Conservation (phyloP, 2,113 vertebrate genomes). For the Nyctereutes procyonoides region DNA sequence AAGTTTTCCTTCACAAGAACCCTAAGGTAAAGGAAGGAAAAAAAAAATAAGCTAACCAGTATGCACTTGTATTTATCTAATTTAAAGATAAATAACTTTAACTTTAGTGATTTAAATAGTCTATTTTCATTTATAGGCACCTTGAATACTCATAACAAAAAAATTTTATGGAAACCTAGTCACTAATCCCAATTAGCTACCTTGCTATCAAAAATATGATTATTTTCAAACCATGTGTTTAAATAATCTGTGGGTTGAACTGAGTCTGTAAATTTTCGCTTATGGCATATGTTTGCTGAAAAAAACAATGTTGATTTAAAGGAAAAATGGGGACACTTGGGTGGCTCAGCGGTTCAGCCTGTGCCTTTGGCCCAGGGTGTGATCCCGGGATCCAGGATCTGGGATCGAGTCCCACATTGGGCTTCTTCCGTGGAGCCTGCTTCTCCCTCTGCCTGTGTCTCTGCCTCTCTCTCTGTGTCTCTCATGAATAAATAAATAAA, state of each 20-base stretch:
- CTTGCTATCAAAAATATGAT: background rate
- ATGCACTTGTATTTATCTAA: background rate
- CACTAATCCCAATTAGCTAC: background rate
- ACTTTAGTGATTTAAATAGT: background rate
- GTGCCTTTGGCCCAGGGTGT: too few species aligned
- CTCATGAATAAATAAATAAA: too few species aligned
- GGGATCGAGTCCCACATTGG: too few species aligned
- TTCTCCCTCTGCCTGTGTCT: too few species aligned
- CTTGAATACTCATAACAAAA: background rate
- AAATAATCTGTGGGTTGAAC: background rate
- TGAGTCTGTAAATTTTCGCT: conserved; percentile 33
- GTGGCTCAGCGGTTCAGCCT: too few species aligned
- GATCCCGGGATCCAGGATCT: too few species aligned
- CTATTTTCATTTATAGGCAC: background rate
- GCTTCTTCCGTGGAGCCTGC: too few species aligned
- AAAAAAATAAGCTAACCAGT: background rate
- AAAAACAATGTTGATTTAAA: conserved; percentile 15
- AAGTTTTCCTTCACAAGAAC: background rate
- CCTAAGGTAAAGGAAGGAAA: background rate
- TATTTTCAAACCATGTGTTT: conserved; percentile 13
- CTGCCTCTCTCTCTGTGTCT: too few species aligned
- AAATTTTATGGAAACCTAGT: background rate
- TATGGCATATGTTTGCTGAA: background rate
- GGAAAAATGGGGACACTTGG: background rate
- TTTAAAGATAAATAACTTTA: conserved; percentile 36